phyloP scores from a whole-genome alignment of 2,113 vertebrate genomes.

The Misgurnus anguillicaudatus region DNA sequence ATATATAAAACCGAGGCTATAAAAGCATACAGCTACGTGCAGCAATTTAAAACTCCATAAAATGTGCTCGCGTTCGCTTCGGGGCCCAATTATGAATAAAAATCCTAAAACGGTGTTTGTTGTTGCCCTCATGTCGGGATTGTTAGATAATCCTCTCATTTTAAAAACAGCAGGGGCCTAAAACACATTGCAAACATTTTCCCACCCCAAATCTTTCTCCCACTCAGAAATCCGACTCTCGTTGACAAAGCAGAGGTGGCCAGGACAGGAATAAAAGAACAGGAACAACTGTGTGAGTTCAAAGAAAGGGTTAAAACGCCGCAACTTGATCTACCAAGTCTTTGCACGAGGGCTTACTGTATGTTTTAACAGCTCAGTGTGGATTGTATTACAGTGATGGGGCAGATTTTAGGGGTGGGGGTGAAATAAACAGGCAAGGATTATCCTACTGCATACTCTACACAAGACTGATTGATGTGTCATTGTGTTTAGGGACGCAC shows the following conservation, averaged over 20 bases:
- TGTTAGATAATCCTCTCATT: constrained; percentile 68
- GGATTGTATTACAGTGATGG: constrained; percentile 37
- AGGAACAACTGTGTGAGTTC: constrained; percentile 44
- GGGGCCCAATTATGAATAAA: constrained; percentile 40
- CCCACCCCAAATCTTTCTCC: constrained; percentile 45
- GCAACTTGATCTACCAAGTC: constrained; percentile 52
- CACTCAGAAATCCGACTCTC: constrained; percentile 53
- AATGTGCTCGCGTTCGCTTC: constrained; percentile 30
- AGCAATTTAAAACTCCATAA: constrained; percentile 41
- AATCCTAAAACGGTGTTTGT: constrained; percentile 45
- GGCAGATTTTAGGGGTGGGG: constrained; percentile 13
- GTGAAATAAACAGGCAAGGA: background rate
- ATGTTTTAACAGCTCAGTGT: constrained; percentile 33
- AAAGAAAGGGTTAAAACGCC: constrained; percentile 42
- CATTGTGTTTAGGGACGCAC: background rate
- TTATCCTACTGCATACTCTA: constrained; percentile 2
- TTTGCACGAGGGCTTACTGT: constrained; percentile 40
- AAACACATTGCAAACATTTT: constrained; percentile 59
- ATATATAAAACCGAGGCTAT: constrained; percentile 17
- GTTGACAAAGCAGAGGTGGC: constrained; percentile 36
- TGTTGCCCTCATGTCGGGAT: constrained; percentile 47
- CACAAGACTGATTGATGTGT: background rate
- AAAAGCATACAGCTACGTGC: constrained; percentile 40
- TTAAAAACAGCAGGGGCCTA: constrained; percentile 74
- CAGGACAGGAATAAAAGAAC: background rate